phyloP scores from a whole-genome alignment of 2,888 invertebrate species.

The Frankliniella fusca region DNA sequence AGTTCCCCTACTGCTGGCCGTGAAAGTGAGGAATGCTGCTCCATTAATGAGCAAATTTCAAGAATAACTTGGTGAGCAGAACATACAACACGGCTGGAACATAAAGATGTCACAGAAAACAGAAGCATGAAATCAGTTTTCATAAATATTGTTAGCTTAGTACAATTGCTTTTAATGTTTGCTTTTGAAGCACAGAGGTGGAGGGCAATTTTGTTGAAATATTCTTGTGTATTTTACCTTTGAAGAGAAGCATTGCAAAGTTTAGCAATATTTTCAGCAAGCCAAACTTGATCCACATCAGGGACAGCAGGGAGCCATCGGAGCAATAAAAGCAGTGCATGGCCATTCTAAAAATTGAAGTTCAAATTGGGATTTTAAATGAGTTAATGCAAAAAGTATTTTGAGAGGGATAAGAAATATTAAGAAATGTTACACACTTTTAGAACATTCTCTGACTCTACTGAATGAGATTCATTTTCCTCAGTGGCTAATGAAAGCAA shows the following conservation, averaged over 20 bases:
- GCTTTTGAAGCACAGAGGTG: conserved; percentile 36
- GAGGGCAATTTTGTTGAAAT: no score
- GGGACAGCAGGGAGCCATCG: conserved; percentile 53
- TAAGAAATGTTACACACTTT: conserved; percentile 28
- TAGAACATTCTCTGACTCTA: conserved; percentile 31
- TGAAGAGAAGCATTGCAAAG: conserved; percentile 52
- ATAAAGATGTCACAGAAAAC: conserved; percentile 17
- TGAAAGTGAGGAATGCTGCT: conserved; percentile 47
- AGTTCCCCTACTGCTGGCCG: conserved; percentile 51
- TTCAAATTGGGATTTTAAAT: conserved; percentile 32
- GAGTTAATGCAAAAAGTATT: no score
- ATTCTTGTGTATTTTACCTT: conserved; percentile 42
- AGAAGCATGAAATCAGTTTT: conserved; percentile 31
- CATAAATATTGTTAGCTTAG: conserved; percentile 27
- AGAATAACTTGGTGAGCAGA: conserved; percentile 53
- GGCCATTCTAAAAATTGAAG: conserved; percentile 2
- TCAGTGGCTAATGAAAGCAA: conserved; percentile 51
- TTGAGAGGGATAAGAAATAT: not conserved
- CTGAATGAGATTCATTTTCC: conserved; percentile 38
- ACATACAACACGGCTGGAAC: conserved; percentile 52
- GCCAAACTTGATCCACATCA: conserved; percentile 47
- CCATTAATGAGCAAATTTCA: conserved; percentile 49
- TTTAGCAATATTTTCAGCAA: conserved; percentile 46
- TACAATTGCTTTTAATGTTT: not conserved
- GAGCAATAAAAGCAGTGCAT: conserved; percentile 43